Evolutionary conservation across 2,113 vertebrate species (phyloP), one percentile per base, ranked within the genome.

Genomic region (Electrona antarctica): DNA sequence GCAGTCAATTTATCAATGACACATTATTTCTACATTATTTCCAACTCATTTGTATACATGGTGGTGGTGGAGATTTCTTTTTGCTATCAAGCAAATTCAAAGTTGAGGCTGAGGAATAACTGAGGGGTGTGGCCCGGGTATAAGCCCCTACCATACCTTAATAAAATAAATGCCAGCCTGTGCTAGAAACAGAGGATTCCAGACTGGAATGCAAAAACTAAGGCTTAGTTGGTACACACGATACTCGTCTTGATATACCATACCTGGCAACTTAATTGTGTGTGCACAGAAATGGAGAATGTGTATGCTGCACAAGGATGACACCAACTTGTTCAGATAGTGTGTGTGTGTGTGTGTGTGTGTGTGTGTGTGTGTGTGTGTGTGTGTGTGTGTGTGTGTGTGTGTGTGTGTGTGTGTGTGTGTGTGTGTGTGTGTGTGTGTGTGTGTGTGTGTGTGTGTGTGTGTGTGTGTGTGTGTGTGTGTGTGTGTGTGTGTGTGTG

Each of bases 341-440:
- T 85, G 78, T 87, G 74, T 62, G 82, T 69, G 68, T 80, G 76
- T 73, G 75, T 80, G 58, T 84, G 71, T 82, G 84, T 82, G 76
- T 64, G 60, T 29, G 50, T 57, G 71, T 29, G 50, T 57, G 71
- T 29, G 50, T 57, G 71, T 29, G 50, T 57, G 71, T 29, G 50
- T 57, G 71, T 29, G 50, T 57, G 71, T 29, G 50, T 57, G 71
- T 29, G 50, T 57, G 71, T 29, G 50, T 57, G 71, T 69, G 68
- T 80, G 76, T 73, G 75, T 80, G 58, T 84, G 71, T 82, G 84
- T 82, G 76, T 64, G 79, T 85, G 78, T 87, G 74, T 62, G 82
- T 69, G 68, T 80, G 76, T 73, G 75, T 80, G 58, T 84, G 71
- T 82, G 84, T 82, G 76, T 64, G 60, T n/a, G 79, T 85, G 78